These are phyloP conservation scores for Nymphalis polychloros DNA, from an alignment of 2,888 invertebrate species.

Conservation along the genomic window DNA sequence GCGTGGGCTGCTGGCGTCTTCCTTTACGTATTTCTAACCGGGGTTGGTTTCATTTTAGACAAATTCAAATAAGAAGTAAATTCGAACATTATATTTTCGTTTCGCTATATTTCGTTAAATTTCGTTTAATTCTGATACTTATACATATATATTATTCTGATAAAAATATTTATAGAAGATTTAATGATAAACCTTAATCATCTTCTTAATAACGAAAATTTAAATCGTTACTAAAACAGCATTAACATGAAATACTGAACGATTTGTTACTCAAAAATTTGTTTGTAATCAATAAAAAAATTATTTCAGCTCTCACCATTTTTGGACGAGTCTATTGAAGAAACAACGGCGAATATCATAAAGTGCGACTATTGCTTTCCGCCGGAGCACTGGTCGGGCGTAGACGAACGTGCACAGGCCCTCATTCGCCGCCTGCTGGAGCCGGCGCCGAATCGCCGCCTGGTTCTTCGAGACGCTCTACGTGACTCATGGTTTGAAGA, in stretches of 20 bases:
- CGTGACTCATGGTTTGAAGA: conserved; percentile 67
- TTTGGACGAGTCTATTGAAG: conserved; percentile 90
- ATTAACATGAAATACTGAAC: too few relatives aligned
- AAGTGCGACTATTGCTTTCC: conserved; percentile 92
- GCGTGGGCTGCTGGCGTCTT: conserved; percentile 92
- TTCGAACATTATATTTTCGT: too few relatives aligned
- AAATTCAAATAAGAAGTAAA: too few relatives aligned
- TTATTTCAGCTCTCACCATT: conserved; percentile 87
- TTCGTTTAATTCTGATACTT: too few relatives aligned
- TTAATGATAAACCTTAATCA: background rate
- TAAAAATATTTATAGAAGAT: background rate
- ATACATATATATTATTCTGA: too few relatives aligned
- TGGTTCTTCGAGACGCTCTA: conserved; percentile 60
- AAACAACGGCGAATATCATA: conserved; percentile 91
- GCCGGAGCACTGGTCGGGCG: conserved; percentile 86
- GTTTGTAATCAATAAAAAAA: background rate
- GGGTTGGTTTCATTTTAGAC: conserved; percentile 55
- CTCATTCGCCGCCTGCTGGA: conserved; percentile 85
- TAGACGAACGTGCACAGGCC: conserved; percentile 85
- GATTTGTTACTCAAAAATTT: background rate
- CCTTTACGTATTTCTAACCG: conserved; percentile 88
- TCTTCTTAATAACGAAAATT: background rate
- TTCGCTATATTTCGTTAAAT: too few relatives aligned
- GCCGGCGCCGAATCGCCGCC: conserved; percentile 67
- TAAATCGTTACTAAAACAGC: too few relatives aligned